A percentile compares a stretch with the other conserved stretches of the same genome.
phyloP scores from a whole-genome alignment of 2,797 vertebrate species.

The Myotis vivesi region DNA sequence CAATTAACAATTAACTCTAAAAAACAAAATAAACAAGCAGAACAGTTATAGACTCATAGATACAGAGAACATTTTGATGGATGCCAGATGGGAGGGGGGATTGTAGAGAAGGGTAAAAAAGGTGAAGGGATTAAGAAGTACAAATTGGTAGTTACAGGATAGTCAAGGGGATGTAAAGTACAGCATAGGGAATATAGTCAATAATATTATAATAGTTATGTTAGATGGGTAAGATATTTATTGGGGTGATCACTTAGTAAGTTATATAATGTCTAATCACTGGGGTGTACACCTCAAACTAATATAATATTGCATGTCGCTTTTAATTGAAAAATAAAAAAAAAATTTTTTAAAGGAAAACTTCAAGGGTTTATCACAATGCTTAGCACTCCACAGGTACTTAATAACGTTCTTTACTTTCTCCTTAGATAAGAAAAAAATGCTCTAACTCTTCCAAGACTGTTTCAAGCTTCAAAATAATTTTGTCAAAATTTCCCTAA shows the following conservation, averaged over 20 bases:
- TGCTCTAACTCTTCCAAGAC: background rate
- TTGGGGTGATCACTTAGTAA: background rate
- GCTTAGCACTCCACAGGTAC: background rate
- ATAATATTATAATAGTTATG: background rate
- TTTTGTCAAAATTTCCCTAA: constrained; percentile 43
- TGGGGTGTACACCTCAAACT: background rate
- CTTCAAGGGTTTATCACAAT: background rate
- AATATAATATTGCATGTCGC: background rate
- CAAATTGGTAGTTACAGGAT: background rate
- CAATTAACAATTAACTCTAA: background rate
- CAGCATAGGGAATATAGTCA: background rate
- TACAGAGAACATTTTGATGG: background rate
- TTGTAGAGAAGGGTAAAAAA: background rate
- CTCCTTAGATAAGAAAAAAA: constrained; percentile 6
- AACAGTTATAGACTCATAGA: background rate
- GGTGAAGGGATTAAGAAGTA: background rate
- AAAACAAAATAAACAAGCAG: background rate
- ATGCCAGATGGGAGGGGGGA: background rate
- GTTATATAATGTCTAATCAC: background rate
- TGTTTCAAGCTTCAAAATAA: background rate
- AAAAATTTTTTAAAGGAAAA: background rate
- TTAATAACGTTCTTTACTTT: constrained; percentile 22
- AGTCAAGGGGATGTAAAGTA: background rate
- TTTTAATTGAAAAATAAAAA: background rate
- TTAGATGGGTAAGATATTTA: background rate